A percentile compares a stretch with the other conserved stretches of the same genome.
phyloP scores from a whole-genome alignment of 2,797 vertebrate genomes.

The Alauda arvensis region DNA sequence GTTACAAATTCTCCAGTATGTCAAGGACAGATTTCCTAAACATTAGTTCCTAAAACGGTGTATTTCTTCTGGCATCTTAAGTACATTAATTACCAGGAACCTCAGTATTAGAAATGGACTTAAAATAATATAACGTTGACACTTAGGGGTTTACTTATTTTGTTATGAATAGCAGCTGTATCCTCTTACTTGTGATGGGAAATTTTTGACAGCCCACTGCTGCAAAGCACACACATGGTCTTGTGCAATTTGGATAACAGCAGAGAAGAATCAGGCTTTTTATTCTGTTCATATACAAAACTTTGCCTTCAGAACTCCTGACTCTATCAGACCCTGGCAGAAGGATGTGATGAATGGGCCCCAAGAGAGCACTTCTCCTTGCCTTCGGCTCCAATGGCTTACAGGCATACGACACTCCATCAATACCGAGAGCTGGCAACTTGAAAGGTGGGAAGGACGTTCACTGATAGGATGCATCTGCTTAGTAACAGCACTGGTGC shows the following conservation, averaged over 20 bases:
- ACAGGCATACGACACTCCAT: conserved; percentile 69
- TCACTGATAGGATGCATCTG: conserved; percentile 71
- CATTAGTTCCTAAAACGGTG: not conserved
- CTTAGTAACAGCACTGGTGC: conserved; percentile 60
- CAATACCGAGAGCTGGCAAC: conserved; percentile 74
- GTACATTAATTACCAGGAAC: conserved; percentile 15
- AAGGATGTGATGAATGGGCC: conserved; percentile 64
- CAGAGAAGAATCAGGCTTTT: not conserved
- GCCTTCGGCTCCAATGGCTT: conserved; percentile 57
- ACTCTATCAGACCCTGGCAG: conserved; percentile 56
- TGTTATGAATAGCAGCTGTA: conserved; percentile 54
- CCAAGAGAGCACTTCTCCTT: conserved; percentile 66
- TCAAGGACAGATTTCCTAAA: not conserved
- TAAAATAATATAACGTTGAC: conserved; percentile 15
- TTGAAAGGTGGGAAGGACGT: conserved; percentile 66
- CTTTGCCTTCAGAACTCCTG: conserved; percentile 50
- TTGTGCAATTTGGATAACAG: not conserved
- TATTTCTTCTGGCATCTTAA: conserved; percentile 9
- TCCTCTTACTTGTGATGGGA: conserved; percentile 32
- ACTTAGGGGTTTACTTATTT: not conserved
- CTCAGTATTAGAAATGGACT: not conserved
- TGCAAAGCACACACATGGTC: not conserved
- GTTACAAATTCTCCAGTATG: not conserved
- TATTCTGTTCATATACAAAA: conserved; percentile 30
- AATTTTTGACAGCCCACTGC: not conserved